Base-by-base conservation (phyloP, 2,888 invertebrate genomes). In the Griposia aprilina region DNA sequence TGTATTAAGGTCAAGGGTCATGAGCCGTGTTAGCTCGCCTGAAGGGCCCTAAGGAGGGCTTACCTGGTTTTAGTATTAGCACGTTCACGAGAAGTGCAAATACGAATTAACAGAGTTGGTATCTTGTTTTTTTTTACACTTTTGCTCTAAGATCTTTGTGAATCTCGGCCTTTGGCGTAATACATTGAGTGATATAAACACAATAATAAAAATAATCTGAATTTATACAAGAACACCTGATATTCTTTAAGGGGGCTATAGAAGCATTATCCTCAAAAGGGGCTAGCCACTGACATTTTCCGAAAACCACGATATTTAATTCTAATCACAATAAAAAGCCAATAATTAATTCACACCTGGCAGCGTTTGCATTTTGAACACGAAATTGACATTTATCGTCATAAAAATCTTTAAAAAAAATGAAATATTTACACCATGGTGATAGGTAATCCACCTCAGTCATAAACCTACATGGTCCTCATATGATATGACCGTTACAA, bases 1-100 rank as follows among this genome's bases (percentile, higher is more conserved):
- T 70, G 73, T 82, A 86, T 85, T 82, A 78, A 81, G 87, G 89
- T 89, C 88, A 89, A 89, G 85, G 82, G 80, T 67, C 75, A 73
- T 72, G 50, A 69, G 69, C 50, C 70, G 63, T 45, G 62, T 60
- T 74, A 73, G 55, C 36, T 69, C 60, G 23, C 55, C 30, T 17
- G 63, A 77, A 76, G 67, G 41, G 75, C 68, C 55, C 66, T 72
- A 82, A 50, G 7, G 26, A 66, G 55, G 41, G 41, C 8, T 75
- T 74, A 52, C 72, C 60, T 72, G 23, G 60, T n/a, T 48, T 41
- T 71, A 72, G 52, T 55, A 72, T 55, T 59, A 74, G 57, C n/a
- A 63, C 30, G 20, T 59, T 59, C 30, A 65, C 30, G 50, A 65
- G 17, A 65, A 57, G 8, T 52, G 26, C 15, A 72, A 60, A 72